Conservation (phyloP, 2,797 vertebrate genomes). For the Sebastes taczanowskii region DNA sequence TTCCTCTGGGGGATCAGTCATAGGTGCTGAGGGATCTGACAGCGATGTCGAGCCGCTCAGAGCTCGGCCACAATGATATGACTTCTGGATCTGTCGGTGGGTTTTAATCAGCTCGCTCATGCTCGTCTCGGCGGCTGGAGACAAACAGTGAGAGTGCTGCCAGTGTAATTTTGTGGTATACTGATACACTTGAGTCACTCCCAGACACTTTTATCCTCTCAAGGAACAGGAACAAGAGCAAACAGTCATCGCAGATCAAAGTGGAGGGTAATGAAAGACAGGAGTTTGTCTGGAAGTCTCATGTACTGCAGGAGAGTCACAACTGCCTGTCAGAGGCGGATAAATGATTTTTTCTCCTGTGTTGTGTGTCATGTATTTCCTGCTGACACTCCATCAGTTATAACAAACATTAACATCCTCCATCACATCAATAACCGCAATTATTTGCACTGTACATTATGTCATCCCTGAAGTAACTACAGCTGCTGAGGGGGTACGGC, state of each 20-base stretch:
- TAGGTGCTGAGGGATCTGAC: slow-evolving; percentile 2
- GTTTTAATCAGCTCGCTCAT: slow-evolving; percentile 25
- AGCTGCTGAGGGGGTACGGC: slow-evolving; percentile 32
- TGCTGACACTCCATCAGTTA: not conserved
- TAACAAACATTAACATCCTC: not conserved
- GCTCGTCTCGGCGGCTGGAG: slow-evolving; percentile 4
- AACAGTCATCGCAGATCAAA: slow-evolving; percentile 49
- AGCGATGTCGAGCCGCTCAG: slow-evolving; percentile 5
- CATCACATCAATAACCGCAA: not conserved
- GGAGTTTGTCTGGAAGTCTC: slow-evolving; percentile 1
- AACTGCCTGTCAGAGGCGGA: slow-evolving; percentile 13
- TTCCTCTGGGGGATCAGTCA: slow-evolving; percentile 43
- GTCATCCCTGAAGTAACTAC: slow-evolving; percentile 47
- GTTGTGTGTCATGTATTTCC: not conserved
- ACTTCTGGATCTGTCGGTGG: slow-evolving; percentile 4
- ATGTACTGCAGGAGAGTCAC: not conserved
- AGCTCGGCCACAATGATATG: not conserved
- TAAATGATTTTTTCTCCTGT: not conserved
- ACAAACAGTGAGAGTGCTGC: slow-evolving; percentile 51
- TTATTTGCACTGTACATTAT: not conserved
- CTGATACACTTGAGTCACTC: slow-evolving; percentile 48
- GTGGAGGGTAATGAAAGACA: slow-evolving; percentile 31
- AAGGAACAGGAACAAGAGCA: slow-evolving; percentile 34
- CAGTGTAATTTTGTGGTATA: slow-evolving; percentile 32
- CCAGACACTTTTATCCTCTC: slow-evolving; percentile 38